These are phyloP conservation scores for Eptatretus burgeri DNA, from an alignment of 2,113 vertebrate genomes.

Conservation along the genomic window DNA sequence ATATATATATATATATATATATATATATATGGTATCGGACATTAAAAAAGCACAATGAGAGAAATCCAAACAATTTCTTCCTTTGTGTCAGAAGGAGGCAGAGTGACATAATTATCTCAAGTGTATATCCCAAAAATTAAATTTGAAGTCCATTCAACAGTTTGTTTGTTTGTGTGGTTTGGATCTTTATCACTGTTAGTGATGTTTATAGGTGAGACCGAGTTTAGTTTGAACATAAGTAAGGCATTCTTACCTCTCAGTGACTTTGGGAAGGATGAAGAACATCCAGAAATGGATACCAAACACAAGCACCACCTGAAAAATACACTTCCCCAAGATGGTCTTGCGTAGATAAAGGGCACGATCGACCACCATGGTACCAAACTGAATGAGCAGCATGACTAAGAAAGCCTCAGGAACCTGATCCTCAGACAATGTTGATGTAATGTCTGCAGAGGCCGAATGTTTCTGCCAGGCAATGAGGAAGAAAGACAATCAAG, in stretches of 20 bases:
- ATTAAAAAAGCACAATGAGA: no score
- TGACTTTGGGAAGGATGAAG: conserved; percentile 67
- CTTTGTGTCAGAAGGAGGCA: no score
- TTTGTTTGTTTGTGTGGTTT: no score
- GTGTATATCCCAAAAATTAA: no score
- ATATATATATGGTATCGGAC: no score
- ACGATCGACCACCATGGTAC: conserved; percentile 87
- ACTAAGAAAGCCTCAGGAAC: conserved; percentile 74
- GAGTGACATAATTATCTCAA: no score
- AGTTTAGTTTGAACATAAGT: no score
- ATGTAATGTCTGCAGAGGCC: conserved; percentile 68
- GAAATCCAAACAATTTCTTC: no score
- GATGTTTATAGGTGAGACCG: no score
- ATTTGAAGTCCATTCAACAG: no score
- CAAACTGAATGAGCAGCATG: conserved; percentile 94
- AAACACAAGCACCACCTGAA: conserved; percentile 81
- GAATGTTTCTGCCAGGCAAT: conserved; percentile 55
- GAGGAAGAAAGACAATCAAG: conserved; percentile 2
- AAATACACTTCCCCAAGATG: conserved; percentile 74
- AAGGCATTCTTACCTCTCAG: conserved; percentile 34
- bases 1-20: no score
- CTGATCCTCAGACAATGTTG: conserved; percentile 79
- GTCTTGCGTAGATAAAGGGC: conserved; percentile 85
- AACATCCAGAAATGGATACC: conserved; percentile 99
- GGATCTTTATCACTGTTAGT: no score